Evolutionary conservation across 2,888 invertebrate species (phyloP).

Genomic region (Sesia apiformis): DNA sequence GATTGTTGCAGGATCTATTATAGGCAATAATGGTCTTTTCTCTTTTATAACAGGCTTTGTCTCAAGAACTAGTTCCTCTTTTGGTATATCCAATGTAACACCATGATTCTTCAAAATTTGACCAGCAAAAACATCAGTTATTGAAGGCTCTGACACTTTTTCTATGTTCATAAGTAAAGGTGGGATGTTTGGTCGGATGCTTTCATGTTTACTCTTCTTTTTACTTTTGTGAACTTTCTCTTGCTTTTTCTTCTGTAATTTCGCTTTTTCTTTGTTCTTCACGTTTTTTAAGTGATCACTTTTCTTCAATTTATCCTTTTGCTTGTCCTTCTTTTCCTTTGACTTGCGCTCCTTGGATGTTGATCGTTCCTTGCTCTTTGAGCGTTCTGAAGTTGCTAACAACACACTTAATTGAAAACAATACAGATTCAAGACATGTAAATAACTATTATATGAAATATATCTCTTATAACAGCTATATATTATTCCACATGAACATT

Average conservation of each 20-base stretch:
- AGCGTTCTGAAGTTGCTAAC: slow-evolving; percentile 7
- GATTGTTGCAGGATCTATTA: slow-evolving; percentile 61
- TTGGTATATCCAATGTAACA: slow-evolving; percentile 28
- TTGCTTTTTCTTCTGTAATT: slow-evolving; percentile 42
- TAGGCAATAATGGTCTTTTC: slow-evolving; percentile 52
- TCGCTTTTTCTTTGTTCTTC: slow-evolving; percentile 56
- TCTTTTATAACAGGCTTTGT: slow-evolving; percentile 32
- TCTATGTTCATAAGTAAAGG: slow-evolving; percentile 64
- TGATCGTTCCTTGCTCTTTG: slow-evolving; percentile 40
- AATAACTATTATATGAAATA: no score
- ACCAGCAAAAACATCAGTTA: slow-evolving; percentile 78
- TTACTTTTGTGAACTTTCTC: slow-evolving; percentile 59
- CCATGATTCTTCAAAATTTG: slow-evolving; percentile 73
- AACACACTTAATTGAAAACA: no score
- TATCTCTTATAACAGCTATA: no score
- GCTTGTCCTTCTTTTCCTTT: slow-evolving; percentile 37
- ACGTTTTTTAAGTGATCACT: slow-evolving; percentile 42
- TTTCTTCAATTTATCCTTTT: slow-evolving; percentile 55
- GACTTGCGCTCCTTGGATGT: slow-evolving; percentile 63
- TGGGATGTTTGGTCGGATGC: slow-evolving; percentile 61
- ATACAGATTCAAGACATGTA: no score
- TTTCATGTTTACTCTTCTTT: slow-evolving; percentile 54
- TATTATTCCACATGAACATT: no score
- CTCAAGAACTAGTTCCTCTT: slow-evolving; percentile 34
- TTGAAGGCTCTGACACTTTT: slow-evolving; percentile 69